phyloP scores from a whole-genome alignment of 2,113 vertebrate species.

The Channa maculata region DNA sequence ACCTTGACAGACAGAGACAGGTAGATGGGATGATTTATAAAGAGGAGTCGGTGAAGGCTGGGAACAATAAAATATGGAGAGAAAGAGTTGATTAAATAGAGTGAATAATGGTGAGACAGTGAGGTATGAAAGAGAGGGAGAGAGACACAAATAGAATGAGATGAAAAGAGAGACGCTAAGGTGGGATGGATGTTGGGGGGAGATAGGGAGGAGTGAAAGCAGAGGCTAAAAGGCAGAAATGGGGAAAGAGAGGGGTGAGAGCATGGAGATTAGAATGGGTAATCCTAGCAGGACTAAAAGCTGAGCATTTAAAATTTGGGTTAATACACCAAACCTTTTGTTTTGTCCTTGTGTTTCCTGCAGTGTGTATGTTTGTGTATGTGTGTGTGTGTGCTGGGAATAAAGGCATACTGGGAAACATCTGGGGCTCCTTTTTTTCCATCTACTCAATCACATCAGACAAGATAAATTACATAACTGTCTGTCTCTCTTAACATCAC shows the following conservation, averaged over 20 bases:
- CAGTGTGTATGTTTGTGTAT: not conserved
- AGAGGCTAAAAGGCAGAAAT: slow-evolving; percentile 48
- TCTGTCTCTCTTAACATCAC: not conserved
- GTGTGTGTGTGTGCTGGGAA: slow-evolving; percentile 6
- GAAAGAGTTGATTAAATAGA: slow-evolving; percentile 60
- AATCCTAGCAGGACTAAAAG: slow-evolving; percentile 73
- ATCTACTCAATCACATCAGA: not conserved
- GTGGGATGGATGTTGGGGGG: slow-evolving; percentile 1
- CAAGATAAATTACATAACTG: not conserved
- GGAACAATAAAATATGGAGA: slow-evolving; percentile 52
- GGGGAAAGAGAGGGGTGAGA: slow-evolving; percentile 40
- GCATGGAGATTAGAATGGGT: slow-evolving; percentile 66
- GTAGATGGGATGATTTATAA: slow-evolving; percentile 56
- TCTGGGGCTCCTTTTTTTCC: not conserved
- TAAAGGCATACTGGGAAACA: not conserved
- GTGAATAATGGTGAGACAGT: slow-evolving; percentile 62
- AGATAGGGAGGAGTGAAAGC: slow-evolving; percentile 27
- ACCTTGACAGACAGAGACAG: slow-evolving; percentile 36
- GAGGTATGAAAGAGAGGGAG: slow-evolving; percentile 67
- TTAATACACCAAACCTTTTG: slow-evolving; percentile 74
- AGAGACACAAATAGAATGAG: slow-evolving; percentile 56
- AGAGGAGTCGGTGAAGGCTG: slow-evolving; percentile 26
- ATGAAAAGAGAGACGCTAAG: slow-evolving; percentile 47
- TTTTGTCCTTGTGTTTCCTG: slow-evolving; percentile 50
- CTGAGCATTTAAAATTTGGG: slow-evolving; percentile 76